A percentile compares a stretch with the other conserved stretches of the same genome.
Conservation (phyloP, 2,888 invertebrate species). For the Taenaris catops region DNA sequence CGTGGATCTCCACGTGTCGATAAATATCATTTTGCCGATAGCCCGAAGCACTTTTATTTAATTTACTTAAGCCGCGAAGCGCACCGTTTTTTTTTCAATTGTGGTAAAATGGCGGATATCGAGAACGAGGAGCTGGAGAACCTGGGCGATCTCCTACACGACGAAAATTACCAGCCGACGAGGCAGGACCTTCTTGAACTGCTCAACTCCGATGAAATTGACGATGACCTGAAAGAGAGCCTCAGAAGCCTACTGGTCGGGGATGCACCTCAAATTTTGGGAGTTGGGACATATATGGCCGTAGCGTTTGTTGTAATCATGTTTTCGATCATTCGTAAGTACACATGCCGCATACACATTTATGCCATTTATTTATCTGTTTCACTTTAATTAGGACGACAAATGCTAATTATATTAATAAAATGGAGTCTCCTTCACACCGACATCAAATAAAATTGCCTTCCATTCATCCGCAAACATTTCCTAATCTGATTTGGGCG, state of each 20-base stretch:
- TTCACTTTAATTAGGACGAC: too few relatives aligned
- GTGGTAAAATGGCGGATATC: slow-evolving; percentile 3
- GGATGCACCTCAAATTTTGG: slow-evolving; percentile 56
- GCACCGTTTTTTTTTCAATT: neutral
- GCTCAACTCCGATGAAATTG: slow-evolving; percentile 78
- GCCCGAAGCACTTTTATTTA: slow-evolving; percentile 2
- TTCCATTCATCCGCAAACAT: too few relatives aligned
- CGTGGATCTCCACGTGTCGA: slow-evolving; percentile 43
- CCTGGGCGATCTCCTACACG: slow-evolving; percentile 41
- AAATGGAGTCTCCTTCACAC: too few relatives aligned
- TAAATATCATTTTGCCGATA: slow-evolving; percentile 16
- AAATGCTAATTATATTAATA: too few relatives aligned
- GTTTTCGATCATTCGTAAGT: slow-evolving; percentile 49
- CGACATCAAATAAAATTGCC: too few relatives aligned
- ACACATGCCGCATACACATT: too few relatives aligned
- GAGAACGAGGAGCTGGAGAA: slow-evolving; percentile 28
- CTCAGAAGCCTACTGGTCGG: slow-evolving; percentile 73
- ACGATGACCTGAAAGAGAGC: slow-evolving; percentile 82
- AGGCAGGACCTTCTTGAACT: slow-evolving; percentile 78
- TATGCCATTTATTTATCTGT: too few relatives aligned
- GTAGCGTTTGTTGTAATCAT: slow-evolving; percentile 49
- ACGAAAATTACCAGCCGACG: slow-evolving; percentile 55
- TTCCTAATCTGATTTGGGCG: too few relatives aligned
- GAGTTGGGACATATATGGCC: slow-evolving; percentile 41
- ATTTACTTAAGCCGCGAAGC: neutral